phyloP scores from a whole-genome alignment of 2,113 vertebrate genomes.

The Ascaphus truei region DNA sequence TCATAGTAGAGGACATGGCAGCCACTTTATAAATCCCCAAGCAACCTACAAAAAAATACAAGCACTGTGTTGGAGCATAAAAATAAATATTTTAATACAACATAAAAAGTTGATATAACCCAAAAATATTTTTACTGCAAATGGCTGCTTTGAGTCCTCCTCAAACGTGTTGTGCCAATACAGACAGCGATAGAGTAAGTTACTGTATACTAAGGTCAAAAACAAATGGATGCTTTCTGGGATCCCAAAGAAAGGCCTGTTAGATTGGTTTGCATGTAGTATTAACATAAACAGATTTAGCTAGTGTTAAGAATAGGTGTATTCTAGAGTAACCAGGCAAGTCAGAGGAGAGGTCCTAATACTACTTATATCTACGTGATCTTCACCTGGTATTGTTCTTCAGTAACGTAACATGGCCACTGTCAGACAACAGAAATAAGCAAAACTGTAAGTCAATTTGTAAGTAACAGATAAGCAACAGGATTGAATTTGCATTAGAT shows the following conservation, averaged over 20 bases:
- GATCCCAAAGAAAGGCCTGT: slow-evolving; percentile 54
- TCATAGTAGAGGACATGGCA: no score
- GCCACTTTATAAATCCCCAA: no score
- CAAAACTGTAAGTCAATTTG: slow-evolving; percentile 53
- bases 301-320: slow-evolving; percentile 47
- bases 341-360: slow-evolving; percentile 58
- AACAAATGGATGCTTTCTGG: slow-evolving; percentile 22
- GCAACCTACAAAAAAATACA: no score
- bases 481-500: no score
- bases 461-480: neutral
- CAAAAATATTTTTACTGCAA: no score
- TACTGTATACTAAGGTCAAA: neutral
- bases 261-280: slow-evolving; percentile 44
- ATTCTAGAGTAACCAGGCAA: slow-evolving; percentile 48
- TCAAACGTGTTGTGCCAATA: no score
- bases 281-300: neutral
- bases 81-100: no score
- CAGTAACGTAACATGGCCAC: slow-evolving; percentile 74
- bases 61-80: no score
- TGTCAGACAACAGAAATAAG: slow-evolving; percentile 69
- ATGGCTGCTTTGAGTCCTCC: no score
- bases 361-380: slow-evolving; percentile 41
- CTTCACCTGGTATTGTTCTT: slow-evolving; percentile 81
- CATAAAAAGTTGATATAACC: no score
- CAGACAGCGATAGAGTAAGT: no score